Evolutionary conservation across 2,113 vertebrate genomes (phyloP), one percentile per base, ranked within the genome.

Genomic region (Bombycilla garrulus): DNA sequence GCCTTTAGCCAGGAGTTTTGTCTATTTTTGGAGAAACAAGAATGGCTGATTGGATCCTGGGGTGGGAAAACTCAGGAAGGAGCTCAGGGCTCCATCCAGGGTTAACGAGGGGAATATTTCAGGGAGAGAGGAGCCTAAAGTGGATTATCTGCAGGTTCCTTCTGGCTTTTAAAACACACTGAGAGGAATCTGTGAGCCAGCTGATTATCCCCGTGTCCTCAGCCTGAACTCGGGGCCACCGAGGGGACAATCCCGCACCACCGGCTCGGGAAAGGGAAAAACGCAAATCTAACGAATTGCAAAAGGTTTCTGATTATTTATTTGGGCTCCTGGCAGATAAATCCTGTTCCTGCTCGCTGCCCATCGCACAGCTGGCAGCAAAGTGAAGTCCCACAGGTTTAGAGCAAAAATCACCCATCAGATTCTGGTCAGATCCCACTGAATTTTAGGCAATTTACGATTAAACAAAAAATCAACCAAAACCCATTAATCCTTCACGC

Each of bases 241-340:
- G 14, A 42, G 50, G 66, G 73, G 74, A 45, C 25, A 35, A 15
- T 40, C 24, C 31, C 81, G 28, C 53, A 56, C 15, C 56, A 3
- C 2, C 9, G 13, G 29, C 19, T 54, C 36, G 19, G 2, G 24
- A 20, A 14, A 18, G 47, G 17, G 11, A 33, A 31, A 25, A 57
- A 23, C 0, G 1, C 16, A 26, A 89, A 42, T 7, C 16, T 28
- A 31, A 7, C 48, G 4, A 8, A 3, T n/a, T 1, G 9, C 2
- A 7, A 35, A 71, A 85, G 48, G 36, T 15, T 56, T 23, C 47
- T 19, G 6, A 22, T n/a, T 13, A 13, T 35, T 74, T 21, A 12
- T 36, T 91, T 61, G 7, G 5, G 31, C 33, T 44, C 12, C 22
- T 38, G 18, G 22, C 35, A 16, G 28, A 19, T 16, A 10, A 57